Percentiles rank a stretch among this genome's conserved stretches.
Evolutionary conservation across 2,888 invertebrate species (phyloP).

Genomic region (Rugalucina vietnamica): DNA sequence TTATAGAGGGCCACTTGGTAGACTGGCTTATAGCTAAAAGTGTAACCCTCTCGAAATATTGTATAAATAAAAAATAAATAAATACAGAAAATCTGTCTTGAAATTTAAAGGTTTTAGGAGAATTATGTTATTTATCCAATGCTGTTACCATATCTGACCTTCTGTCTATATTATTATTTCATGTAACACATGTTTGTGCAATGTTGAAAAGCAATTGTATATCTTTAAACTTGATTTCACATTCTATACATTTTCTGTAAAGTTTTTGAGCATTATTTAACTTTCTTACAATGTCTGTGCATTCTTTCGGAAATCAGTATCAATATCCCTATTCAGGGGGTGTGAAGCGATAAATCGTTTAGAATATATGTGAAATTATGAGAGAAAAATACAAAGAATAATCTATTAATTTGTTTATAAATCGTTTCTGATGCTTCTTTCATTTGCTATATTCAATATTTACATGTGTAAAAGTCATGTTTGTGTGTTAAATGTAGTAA

Average conservation of each 20-base stretch:
- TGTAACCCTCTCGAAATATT: too few relatives aligned
- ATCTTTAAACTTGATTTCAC: neutral
- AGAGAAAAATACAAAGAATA: neutral
- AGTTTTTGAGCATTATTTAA: neutral
- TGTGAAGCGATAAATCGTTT: neutral
- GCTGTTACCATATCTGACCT: too few relatives aligned
- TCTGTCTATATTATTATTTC: too few relatives aligned
- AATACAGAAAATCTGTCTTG: too few relatives aligned
- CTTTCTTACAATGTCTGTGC: constrained; percentile 2
- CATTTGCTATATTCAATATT: too few relatives aligned
- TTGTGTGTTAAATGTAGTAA: too few relatives aligned
- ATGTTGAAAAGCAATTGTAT: neutral
- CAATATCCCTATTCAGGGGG: neutral
- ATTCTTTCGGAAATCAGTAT: constrained; percentile 3
- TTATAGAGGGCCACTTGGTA: too few relatives aligned
- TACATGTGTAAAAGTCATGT: too few relatives aligned
- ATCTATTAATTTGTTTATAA: neutral
- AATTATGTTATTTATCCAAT: too few relatives aligned
- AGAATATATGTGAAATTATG: neutral
- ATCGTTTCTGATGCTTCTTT: neutral
- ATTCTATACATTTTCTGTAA: constrained; percentile 2
- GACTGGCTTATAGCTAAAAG: too few relatives aligned
- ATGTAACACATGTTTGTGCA: neutral
- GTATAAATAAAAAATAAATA: too few relatives aligned
- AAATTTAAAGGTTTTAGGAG: too few relatives aligned